These are phyloP conservation scores for Procambarus clarkii DNA, from an alignment of 1,140 invertebrate species.

Conservation along the genomic window DNA sequence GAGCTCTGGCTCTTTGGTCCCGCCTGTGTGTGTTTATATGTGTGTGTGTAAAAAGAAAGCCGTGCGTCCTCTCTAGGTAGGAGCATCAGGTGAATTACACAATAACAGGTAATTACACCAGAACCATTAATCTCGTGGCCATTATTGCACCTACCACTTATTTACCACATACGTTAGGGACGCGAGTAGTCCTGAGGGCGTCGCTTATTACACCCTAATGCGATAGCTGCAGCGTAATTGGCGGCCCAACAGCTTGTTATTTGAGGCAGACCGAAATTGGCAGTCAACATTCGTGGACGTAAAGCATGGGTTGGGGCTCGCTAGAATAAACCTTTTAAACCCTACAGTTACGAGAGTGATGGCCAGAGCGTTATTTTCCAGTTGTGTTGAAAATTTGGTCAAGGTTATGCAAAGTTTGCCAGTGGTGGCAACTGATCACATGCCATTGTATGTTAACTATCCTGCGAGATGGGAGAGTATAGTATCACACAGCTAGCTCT, in stretches of 20 bases:
- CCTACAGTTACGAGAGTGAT: no score
- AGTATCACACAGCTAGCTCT: no score
- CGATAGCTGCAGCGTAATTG: not conserved
- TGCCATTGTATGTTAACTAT: no score
- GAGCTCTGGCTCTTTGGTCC: no score
- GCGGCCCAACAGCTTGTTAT: not conserved
- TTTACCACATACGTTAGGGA: not conserved
- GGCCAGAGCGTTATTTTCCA: no score
- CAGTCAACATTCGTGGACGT: not conserved
- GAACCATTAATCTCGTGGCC: not conserved
- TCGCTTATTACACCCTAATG: not conserved
- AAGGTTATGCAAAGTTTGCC: no score
- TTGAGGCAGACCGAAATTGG: not conserved
- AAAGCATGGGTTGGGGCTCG: not conserved
- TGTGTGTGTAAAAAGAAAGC: no score
- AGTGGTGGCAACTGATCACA: no score
- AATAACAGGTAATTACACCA: not conserved
- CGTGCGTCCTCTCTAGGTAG: no score
- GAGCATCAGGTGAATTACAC: not conserved
- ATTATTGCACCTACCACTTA: not conserved
- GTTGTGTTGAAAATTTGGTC: no score
- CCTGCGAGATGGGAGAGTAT: no score
- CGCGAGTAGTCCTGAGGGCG: not conserved
- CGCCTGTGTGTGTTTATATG: no score
- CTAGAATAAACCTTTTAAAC: not conserved